Evolutionary conservation across 2,113 vertebrate genomes (phyloP).

Genomic region (Campylorhamphus procurvoides): DNA sequence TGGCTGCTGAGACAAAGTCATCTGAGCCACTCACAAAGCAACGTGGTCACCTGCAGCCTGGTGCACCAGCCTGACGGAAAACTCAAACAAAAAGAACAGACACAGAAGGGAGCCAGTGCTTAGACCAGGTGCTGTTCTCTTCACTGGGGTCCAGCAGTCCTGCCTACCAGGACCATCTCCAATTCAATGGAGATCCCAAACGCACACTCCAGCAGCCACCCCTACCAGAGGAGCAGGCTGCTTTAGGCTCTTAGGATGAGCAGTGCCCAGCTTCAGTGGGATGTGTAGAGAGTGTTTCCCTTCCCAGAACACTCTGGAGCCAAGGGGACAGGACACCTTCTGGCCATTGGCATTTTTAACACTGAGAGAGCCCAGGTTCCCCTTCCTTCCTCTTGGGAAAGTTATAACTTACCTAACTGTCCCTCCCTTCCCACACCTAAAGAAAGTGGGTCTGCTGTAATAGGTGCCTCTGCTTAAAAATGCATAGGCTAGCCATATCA

Average conservation of each 20-base stretch:
- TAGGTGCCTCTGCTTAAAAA: background rate
- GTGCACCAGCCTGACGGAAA: background rate
- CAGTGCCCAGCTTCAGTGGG: background rate
- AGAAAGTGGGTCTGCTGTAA: background rate
- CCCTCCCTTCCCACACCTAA: background rate
- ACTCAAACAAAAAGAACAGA: background rate
- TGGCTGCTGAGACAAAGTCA: background rate
- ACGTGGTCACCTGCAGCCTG: background rate
- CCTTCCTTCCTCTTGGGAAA: background rate
- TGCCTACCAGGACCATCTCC: background rate
- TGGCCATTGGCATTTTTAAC: background rate
- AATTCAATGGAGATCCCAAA: background rate
- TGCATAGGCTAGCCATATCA: background rate
- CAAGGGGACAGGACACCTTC: background rate
- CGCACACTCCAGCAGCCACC: accelerated
- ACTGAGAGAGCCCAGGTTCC: background rate
- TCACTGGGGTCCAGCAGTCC: accelerated
- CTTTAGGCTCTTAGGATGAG: background rate
- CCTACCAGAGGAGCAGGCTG: background rate
- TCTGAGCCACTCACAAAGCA: accelerated
- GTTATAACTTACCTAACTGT: background rate
- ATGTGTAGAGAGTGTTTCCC: too few relatives aligned
- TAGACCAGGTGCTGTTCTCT: background rate
- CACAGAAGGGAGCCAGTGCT: accelerated
- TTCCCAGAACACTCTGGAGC: background rate